These are phyloP conservation scores for Crotalus horridus DNA, from an alignment of 2,113 vertebrate genomes.

Conservation along the genomic window DNA sequence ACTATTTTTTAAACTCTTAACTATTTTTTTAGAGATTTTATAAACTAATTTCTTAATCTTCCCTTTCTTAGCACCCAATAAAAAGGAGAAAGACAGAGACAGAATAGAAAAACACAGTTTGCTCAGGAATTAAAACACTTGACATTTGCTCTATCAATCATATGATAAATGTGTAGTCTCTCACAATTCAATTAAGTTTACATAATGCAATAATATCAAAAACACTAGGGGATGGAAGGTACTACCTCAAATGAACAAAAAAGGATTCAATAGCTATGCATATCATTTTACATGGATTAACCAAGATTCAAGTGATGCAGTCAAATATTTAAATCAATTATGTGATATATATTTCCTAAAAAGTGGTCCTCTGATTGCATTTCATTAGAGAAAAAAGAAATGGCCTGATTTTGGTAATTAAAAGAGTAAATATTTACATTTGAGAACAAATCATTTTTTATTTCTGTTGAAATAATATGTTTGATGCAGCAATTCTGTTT, in stretches of 20 bases:
- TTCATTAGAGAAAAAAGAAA: not conserved
- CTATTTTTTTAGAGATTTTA: no score
- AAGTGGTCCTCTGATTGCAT: no score
- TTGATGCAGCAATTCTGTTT: not conserved
- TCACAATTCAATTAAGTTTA: not conserved
- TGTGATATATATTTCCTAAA: not conserved
- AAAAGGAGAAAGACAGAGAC: not conserved
- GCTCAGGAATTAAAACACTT: not conserved
- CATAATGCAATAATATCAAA: not conserved
- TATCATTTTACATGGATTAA: not conserved
- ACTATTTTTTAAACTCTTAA: no score
- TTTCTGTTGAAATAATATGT: not conserved
- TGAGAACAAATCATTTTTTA: not conserved
- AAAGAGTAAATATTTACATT: not conserved
- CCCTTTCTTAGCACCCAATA: not conserved
- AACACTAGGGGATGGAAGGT: no score
- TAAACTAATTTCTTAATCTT: no score
- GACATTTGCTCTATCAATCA: not conserved
- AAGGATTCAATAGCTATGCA: not conserved
- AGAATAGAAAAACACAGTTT: not conserved
- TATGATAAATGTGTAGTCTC: not conserved
- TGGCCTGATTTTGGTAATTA: not conserved
- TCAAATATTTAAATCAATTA: not conserved
- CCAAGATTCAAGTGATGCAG: no score
- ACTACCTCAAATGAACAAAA: not conserved